Evolutionary conservation across 2,888 invertebrate genomes (phyloP).

Genomic region (Sinotaia quadrata): DNA sequence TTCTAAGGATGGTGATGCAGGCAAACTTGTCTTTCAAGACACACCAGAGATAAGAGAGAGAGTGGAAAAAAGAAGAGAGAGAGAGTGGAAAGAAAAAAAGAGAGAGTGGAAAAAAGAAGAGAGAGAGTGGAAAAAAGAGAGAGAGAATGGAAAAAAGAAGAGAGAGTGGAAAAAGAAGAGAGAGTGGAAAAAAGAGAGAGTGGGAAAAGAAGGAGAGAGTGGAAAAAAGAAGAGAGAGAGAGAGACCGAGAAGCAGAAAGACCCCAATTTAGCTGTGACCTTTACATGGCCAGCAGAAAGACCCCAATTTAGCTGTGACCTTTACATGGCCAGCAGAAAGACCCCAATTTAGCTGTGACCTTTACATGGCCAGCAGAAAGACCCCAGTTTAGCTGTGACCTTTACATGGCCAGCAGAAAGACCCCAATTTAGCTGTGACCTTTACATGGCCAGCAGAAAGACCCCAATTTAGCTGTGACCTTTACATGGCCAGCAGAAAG

Average conservation of each 20-base stretch:
- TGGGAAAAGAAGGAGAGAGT: not conserved
- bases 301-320: too few relatives aligned
- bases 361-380: too few relatives aligned
- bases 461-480: too few relatives aligned
- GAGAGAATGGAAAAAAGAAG: not conserved
- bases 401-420: too few relatives aligned
- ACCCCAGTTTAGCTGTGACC: too few relatives aligned
- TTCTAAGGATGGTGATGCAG: not conserved
- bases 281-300: too few relatives aligned
- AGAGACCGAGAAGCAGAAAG: not conserved
- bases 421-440: too few relatives aligned
- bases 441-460: too few relatives aligned
- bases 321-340: too few relatives aligned
- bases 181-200: conserved; percentile 4
- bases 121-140: not conserved
- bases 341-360: too few relatives aligned
- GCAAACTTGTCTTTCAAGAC: not conserved
- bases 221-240: conserved; percentile 7
- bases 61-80: not conserved
- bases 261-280: too few relatives aligned
- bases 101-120: not conserved
- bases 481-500: too few relatives aligned
- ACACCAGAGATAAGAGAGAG: not conserved
- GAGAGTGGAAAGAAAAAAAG: not conserved
- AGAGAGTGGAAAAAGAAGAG: not conserved